Conservation (phyloP, 2,113 vertebrate genomes). For the Chaenogobius annularis region DNA sequence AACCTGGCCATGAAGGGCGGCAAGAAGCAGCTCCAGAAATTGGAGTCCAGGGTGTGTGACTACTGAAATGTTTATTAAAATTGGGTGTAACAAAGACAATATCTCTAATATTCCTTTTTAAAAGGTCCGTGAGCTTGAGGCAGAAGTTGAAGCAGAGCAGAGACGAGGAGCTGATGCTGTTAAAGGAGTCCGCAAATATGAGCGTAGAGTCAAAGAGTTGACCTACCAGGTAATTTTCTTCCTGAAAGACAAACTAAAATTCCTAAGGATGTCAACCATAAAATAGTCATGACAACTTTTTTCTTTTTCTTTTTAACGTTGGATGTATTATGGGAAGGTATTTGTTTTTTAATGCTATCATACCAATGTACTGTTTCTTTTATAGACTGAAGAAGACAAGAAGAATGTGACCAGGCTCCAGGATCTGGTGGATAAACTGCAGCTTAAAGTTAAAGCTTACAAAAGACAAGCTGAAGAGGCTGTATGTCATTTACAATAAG, state of each 20-base stretch:
- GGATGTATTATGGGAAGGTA: neutral
- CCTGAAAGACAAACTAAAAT: neutral
- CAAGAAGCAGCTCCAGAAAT: slow-evolving; percentile 86
- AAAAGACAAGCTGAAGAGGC: no score
- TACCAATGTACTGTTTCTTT: neutral
- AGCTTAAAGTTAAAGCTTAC: no score
- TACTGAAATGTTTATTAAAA: neutral
- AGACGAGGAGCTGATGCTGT: slow-evolving; percentile 52
- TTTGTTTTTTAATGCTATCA: neutral
- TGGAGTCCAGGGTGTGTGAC: slow-evolving; percentile 78
- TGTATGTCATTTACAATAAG: no score
- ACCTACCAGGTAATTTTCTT: slow-evolving; percentile 43
- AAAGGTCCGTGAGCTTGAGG: slow-evolving; percentile 35
- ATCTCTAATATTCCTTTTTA: neutral
- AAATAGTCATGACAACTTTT: no score
- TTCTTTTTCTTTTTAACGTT: no score
- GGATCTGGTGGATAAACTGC: no score
- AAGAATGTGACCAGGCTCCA: no score
- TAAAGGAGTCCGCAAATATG: slow-evolving; percentile 56
- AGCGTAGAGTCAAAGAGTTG: slow-evolving; percentile 55
- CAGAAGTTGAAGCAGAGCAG: slow-evolving; percentile 40
- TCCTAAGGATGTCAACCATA: neutral
- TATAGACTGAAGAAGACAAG: no score
- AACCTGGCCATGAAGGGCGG: slow-evolving; percentile 84
- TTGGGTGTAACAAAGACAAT: slow-evolving; percentile 10